phyloP scores from a whole-genome alignment of 2,113 vertebrate species.

The Diadophis punctatus region DNA sequence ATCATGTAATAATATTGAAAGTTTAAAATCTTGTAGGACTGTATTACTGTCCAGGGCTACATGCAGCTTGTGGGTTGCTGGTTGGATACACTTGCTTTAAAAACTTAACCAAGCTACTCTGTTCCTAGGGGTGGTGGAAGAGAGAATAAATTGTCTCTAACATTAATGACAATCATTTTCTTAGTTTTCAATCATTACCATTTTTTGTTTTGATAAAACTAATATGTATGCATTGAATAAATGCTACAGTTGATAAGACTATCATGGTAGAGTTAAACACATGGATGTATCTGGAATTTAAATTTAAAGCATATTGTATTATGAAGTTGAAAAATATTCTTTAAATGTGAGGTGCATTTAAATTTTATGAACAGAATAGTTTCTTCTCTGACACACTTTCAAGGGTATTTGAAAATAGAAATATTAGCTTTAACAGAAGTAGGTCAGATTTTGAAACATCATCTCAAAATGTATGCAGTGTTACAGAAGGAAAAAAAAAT shows the following conservation, averaged over 20 bases:
- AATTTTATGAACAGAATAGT: slow-evolving; percentile 59
- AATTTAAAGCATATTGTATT: slow-evolving; percentile 42
- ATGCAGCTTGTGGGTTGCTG: background rate
- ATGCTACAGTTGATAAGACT: background rate
- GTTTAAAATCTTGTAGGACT: background rate
- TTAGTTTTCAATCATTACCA: background rate
- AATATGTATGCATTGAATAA: slow-evolving; percentile 60
- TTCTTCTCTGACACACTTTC: slow-evolving; percentile 63
- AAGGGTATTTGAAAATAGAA: slow-evolving; percentile 58
- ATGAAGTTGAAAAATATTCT: slow-evolving; percentile 33
- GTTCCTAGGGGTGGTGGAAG: background rate
- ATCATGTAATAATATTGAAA: background rate
- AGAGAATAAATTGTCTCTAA: background rate
- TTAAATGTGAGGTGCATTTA: slow-evolving; percentile 67
- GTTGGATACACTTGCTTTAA: background rate
- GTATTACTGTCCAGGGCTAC: background rate
- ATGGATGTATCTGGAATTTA: slow-evolving; percentile 40
- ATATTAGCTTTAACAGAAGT: slow-evolving; percentile 64
- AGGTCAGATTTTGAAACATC: slow-evolving; percentile 69
- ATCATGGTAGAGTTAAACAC: slow-evolving; percentile 57
- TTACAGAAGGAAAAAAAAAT: slow-evolving; percentile 43
- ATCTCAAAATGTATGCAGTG: slow-evolving; percentile 66
- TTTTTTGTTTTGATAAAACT: slow-evolving; percentile 12
- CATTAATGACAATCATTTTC: background rate
- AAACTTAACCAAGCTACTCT: background rate